Evolutionary conservation across 2,888 invertebrate species (phyloP).

Genomic region (Machimus atricapillus): DNA sequence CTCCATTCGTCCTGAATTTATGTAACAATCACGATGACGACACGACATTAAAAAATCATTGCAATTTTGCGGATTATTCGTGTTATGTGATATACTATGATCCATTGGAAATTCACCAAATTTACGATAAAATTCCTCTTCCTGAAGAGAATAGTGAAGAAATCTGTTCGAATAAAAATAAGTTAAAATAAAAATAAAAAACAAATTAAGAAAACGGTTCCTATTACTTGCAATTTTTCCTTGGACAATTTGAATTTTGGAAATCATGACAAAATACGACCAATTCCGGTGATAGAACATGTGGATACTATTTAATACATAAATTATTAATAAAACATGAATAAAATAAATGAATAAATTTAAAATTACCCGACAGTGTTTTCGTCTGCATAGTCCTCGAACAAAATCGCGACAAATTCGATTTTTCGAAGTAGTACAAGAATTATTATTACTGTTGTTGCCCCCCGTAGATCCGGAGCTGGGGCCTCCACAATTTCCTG

Average conservation of each 20-base stretch:
- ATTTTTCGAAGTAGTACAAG: slow-evolving; percentile 32
- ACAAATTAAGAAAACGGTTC: too few species aligned
- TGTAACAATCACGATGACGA: slow-evolving; percentile 47
- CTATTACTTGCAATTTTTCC: slow-evolving; percentile 70
- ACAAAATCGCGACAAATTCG: slow-evolving; percentile 67
- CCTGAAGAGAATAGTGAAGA: slow-evolving; percentile 78
- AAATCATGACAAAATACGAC: slow-evolving; percentile 70
- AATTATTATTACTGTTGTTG: background rate
- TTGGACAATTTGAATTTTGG: slow-evolving; percentile 78
- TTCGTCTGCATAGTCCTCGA: slow-evolving; percentile 65
- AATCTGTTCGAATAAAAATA: slow-evolving; percentile 63
- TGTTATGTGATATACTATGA: slow-evolving; percentile 52
- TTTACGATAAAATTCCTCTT: slow-evolving; percentile 76
- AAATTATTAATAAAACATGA: background rate
- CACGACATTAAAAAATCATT: slow-evolving; percentile 53
- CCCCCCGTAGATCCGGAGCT: background rate
- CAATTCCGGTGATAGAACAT: slow-evolving; percentile 51
- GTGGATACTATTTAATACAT: slow-evolving; percentile 49
- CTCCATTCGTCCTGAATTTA: slow-evolving; percentile 37
- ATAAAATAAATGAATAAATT: background rate
- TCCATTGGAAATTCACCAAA: slow-evolving; percentile 73
- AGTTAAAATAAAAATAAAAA: background rate
- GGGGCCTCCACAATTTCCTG: background rate
- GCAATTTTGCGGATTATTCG: slow-evolving; percentile 50
- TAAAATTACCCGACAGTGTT: slow-evolving; percentile 49